Base-by-base conservation (phyloP, 2,113 vertebrate genomes). In the Ivindomyrus marchei region DNA sequence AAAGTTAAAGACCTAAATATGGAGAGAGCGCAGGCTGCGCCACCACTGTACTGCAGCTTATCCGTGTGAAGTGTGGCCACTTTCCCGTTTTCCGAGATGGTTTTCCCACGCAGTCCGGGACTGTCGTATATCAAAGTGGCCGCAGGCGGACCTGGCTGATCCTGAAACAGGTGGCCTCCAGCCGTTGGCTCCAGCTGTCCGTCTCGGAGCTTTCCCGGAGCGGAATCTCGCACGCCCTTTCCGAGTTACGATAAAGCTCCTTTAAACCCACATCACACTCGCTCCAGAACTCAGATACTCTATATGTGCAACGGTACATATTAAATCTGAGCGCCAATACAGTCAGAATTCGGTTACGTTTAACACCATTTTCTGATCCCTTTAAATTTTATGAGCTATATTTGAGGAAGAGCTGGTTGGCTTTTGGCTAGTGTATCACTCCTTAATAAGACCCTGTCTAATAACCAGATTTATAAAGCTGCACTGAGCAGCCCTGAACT, bases 401-500 rank as follows among this genome's bases (percentile, higher is more conserved):
- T 19, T 39, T 15, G 15, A 42, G 13, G 31, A 39, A 42, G 74
- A 80, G 62, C 74, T 42, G 36, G 31, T 19, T 39, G 74, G 36
- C 74, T 80, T 39, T 17, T 39, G 74, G 74, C 6, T 80, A 42
- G 36, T 80, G 39, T 11, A 45, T 47, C 24, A 85, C 21, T 24
- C 83, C 39, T 45, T 47, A 85, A 85, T 85, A 47, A 47, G 83
- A 24, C 19, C 83, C 24, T 27, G 45, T 47, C 45, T 46, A 46
- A 85, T 45, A 47, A n/a, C 83, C 19, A 85, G 83, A 85, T 46
- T 85, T 17, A 85, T 46, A 47, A 85, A 85, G 21, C 45, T 46
- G 42, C 3, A 85, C 39, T 89, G 49, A 53, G 36, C 77, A 47
- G 88, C 90, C 89, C 88, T 11, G 50, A 87, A 53, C 85, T 36